Evolutionary conservation across 2,797 vertebrate genomes (phyloP), one percentile per base, ranked within the genome.

Genomic region (Botia almorhae): DNA sequence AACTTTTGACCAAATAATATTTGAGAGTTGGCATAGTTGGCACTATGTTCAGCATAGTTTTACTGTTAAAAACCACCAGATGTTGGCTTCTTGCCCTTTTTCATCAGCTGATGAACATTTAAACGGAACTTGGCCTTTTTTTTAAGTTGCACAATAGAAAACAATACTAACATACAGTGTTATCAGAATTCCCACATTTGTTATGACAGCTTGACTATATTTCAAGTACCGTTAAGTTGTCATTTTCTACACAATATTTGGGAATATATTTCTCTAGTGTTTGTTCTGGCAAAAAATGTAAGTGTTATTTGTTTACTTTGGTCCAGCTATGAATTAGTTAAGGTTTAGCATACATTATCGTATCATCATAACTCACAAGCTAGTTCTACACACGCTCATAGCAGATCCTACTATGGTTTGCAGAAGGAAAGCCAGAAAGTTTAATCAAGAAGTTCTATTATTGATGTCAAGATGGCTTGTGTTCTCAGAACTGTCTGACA

Each of bases 401-500:
- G 14, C 43, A 65, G 53, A 43, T 67, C 69, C 29, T 51, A 33
- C 48, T 78, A 72, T 67, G 46, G 63, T 81, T 81, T 36, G 63
- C 39, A 13, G 36, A 53, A 72, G 65, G 50, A 74, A 61, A 51
- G 67, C 51, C 75, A 39, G 56, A 23, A 63, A 21, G 19, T 58
- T 63, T 74, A 61, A 75, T 79, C 51, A 26, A 56, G 26, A 64
- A 69, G 29, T 56, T 74, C 39, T 33, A 67, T 71, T 48, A 70
- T 36, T 65, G 43, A 46, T 46, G 43, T 46, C 8, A 46, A 26
- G 33, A 67, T 23, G 23, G 19, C 43, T 64, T 68, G 50, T 73
- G 55, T 80, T 55, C 46, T 77, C 39, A 2, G 11, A 74, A 67
- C 56, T 50, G 68, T n/a, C 61, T 76, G 77, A 75, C 78, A 84